Percentiles rank a stretch among this genome's conserved stretches.
Conservation (phyloP, 2,113 vertebrate species). For the Puffinus mauretanicus region DNA sequence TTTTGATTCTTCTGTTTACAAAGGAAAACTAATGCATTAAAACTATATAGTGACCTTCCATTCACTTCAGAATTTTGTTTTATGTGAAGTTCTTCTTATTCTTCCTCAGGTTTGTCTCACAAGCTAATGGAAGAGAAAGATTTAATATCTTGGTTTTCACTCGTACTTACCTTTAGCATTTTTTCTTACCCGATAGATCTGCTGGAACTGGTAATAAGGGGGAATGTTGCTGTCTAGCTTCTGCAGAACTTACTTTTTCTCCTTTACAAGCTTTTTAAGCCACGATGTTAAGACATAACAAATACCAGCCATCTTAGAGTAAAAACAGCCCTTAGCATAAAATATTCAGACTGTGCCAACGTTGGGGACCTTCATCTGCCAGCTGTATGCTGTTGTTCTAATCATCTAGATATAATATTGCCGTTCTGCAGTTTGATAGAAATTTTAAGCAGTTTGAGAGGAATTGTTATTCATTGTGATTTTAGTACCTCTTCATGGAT, state of each 20-base stretch:
- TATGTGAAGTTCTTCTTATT: background rate
- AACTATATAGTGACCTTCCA: background rate
- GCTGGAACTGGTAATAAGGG: background rate
- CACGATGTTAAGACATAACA: background rate
- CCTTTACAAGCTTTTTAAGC: background rate
- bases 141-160: background rate
- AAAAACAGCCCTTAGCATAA: background rate
- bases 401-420: background rate
- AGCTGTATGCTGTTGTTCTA: background rate
- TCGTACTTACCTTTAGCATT: background rate
- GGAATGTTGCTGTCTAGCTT: background rate
- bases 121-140: background rate
- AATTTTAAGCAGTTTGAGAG: background rate
- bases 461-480: background rate
- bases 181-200: background rate
- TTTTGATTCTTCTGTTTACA: background rate
- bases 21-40: background rate
- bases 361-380: background rate
- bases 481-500: background rate
- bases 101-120: background rate
- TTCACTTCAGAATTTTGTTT: background rate
- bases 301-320: background rate
- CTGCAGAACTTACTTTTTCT: background rate
- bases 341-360: background rate
- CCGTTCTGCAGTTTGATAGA: background rate